phyloP scores from a whole-genome alignment of 2,888 invertebrate species.

The Ophioninae sp. region DNA sequence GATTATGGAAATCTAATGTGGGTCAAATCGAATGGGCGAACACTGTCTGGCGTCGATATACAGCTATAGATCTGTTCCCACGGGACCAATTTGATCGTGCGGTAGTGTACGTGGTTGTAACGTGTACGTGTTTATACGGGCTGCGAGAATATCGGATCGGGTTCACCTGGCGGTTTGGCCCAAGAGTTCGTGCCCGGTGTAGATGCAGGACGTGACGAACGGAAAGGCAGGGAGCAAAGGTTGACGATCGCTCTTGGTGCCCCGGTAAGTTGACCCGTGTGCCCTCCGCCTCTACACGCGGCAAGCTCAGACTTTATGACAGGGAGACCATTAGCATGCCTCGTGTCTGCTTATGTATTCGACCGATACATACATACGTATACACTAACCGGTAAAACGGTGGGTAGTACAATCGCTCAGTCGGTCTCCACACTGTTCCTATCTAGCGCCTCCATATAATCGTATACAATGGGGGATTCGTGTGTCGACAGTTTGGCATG shows the following conservation, averaged over 20 bases:
- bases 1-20: slow-evolving; percentile 49
- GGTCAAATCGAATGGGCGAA: slow-evolving; percentile 25
- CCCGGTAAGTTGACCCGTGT: slow-evolving; percentile 54
- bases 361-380: background rate
- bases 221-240: slow-evolving; percentile 54
- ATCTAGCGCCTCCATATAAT: slow-evolving; percentile 54
- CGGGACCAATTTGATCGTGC: slow-evolving; percentile 44
- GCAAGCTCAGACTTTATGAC: slow-evolving; percentile 47
- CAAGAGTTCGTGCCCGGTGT: slow-evolving; percentile 28
- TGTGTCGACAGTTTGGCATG: slow-evolving; percentile 58
- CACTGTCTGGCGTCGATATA: slow-evolving; percentile 24
- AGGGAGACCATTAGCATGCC: slow-evolving; percentile 48
- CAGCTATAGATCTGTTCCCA: slow-evolving; percentile 38
- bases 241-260: slow-evolving; percentile 53
- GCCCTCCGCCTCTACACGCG: slow-evolving; percentile 14
- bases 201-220: slow-evolving; percentile 53
- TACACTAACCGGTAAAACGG: slow-evolving; percentile 37
- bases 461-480: slow-evolving; percentile 59
- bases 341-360: slow-evolving; percentile 16
- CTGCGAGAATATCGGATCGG: slow-evolving; percentile 44
- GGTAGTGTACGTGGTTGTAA: background rate
- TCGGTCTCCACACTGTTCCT: slow-evolving; percentile 41
- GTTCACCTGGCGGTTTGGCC: slow-evolving; percentile 39
- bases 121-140: slow-evolving; percentile 8
- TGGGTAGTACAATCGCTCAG: slow-evolving; percentile 49